phyloP scores from a whole-genome alignment of 1,140 invertebrate genomes.

The Glossosoma conforme region DNA sequence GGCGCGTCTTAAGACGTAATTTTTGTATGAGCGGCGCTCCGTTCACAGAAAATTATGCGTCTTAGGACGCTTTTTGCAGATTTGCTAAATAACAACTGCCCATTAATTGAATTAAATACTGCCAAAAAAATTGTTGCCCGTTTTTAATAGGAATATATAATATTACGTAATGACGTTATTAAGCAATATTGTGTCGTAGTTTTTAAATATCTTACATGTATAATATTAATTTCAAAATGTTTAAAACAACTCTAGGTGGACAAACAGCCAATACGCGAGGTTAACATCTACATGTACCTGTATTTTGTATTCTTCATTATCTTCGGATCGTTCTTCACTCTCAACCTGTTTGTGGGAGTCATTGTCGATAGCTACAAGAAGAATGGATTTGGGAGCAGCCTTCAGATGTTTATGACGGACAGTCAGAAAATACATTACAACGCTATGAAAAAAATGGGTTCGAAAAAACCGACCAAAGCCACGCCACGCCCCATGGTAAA shows the following conservation, averaged over 20 bases:
- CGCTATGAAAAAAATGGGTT: constrained; percentile 99
- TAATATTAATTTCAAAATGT: background rate
- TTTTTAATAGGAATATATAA: too few relatives aligned
- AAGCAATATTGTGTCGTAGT: too few relatives aligned
- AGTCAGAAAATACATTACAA: constrained; percentile 99
- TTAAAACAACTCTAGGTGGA: constrained; percentile 59
- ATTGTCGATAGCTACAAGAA: constrained; percentile 98
- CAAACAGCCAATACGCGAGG: constrained; percentile 88
- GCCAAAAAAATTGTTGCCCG: too few relatives aligned
- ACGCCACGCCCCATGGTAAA: constrained; percentile 91
- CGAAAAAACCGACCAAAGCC: constrained; percentile 95
- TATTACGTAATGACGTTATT: too few relatives aligned
- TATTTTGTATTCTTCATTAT: constrained; percentile 98
- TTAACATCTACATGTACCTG: constrained; percentile 93
- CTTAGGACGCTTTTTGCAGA: too few relatives aligned
- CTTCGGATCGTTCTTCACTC: constrained; percentile 94
- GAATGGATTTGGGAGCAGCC: constrained; percentile 95
- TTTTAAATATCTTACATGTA: too few relatives aligned
- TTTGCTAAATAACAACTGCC: too few relatives aligned
- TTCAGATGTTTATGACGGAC: constrained; percentile 99
- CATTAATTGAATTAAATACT: too few relatives aligned
- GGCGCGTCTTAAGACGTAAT: too few relatives aligned
- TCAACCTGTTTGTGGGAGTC: constrained; percentile 96
- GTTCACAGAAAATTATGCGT: too few relatives aligned
- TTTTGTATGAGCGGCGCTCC: too few relatives aligned